Conservation (phyloP, 2,888 invertebrate species). For the Melieria picta region DNA sequence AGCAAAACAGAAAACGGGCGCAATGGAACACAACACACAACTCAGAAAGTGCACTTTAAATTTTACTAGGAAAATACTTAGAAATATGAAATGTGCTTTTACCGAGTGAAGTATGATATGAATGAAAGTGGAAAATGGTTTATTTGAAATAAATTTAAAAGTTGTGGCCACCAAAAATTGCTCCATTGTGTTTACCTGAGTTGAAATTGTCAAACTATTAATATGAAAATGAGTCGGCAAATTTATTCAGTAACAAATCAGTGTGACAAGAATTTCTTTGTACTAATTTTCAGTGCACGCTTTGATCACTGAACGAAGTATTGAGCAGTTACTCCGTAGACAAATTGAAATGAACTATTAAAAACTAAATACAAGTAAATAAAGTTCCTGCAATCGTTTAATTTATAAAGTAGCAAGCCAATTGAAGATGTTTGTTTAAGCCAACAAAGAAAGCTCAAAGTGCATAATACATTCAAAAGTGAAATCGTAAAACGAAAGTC, state of each 20-base stretch:
- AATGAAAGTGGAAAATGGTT: neutral
- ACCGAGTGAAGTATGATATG: neutral
- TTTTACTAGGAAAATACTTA: too few species aligned
- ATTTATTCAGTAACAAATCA: too few species aligned
- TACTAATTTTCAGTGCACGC: too few species aligned
- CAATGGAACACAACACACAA: slow-evolving; percentile 26
- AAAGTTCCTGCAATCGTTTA: slow-evolving; percentile 25
- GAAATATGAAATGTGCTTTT: too few species aligned
- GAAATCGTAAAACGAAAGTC: slow-evolving; percentile 5
- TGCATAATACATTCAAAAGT: neutral
- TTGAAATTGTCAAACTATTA: slow-evolving; percentile 8
- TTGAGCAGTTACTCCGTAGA: slow-evolving; percentile 40
- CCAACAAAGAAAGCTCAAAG: too few species aligned
- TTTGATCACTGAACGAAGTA: too few species aligned
- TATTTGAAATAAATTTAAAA: neutral
- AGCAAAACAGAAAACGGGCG: slow-evolving; percentile 31
- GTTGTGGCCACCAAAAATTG: neutral
- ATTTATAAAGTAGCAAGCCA: neutral
- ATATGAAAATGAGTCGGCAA: slow-evolving; percentile 40
- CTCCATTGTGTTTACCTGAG: neutral
- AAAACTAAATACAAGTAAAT: slow-evolving; percentile 28
- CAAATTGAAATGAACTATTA: slow-evolving; percentile 37
- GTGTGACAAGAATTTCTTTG: too few species aligned
- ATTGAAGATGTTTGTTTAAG: too few species aligned
- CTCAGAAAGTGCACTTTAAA: neutral